These are phyloP conservation scores for Alviniconcha strummeri DNA, from an alignment of 2,888 invertebrate genomes.

Conservation along the genomic window DNA sequence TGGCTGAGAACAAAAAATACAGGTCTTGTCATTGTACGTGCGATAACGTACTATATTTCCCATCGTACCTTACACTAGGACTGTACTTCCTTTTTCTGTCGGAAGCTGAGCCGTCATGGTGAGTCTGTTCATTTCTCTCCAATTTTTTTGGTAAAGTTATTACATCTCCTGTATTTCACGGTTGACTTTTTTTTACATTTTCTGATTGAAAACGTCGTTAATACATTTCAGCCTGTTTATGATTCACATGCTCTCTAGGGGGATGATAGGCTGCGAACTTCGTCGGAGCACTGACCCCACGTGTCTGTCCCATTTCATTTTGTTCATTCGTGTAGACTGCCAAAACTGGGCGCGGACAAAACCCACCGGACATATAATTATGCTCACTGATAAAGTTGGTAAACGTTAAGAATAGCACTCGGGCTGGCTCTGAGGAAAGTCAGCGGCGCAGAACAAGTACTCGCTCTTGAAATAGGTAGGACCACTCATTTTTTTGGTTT, in stretches of 20 bases:
- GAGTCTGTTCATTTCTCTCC: not conserved
- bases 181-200: not conserved
- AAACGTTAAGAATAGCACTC: too few species aligned
- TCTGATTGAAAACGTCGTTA: not conserved
- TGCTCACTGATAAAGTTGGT: too few species aligned
- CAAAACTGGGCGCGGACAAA: too few species aligned
- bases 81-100: not conserved
- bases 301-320: too few species aligned
- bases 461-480: too few species aligned
- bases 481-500: too few species aligned
- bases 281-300: too few species aligned
- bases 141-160: not conserved
- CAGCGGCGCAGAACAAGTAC: too few species aligned
- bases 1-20: not conserved
- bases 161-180: not conserved
- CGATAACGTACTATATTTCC: not conserved
- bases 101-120: slow-evolving; percentile 2
- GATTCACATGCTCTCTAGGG: not conserved
- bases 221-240: not conserved
- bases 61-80: not conserved
- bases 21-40: not conserved
- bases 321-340: too few species aligned
- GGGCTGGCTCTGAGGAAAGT: too few species aligned
- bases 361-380: too few species aligned
- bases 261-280: too few species aligned